Evolutionary conservation across 2,888 invertebrate species (phyloP).

Genomic region (Acronicta psi): DNA sequence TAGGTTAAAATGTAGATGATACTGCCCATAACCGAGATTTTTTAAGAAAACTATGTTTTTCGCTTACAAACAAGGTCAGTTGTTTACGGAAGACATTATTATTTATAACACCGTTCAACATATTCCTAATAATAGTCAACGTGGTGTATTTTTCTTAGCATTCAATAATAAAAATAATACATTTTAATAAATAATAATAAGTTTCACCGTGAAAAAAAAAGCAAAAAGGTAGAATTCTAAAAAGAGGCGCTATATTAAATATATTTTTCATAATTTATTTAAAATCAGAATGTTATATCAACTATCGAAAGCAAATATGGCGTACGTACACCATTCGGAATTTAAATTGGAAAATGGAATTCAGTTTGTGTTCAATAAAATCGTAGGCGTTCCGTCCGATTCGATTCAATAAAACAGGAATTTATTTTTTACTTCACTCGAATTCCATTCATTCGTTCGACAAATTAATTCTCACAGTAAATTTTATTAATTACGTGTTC

Average conservation of each 20-base stretch:
- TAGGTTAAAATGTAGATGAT: constrained; percentile 8
- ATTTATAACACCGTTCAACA: constrained; percentile 6
- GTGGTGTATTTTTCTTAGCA: neutral
- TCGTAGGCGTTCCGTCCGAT: constrained; percentile 23
- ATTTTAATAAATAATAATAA: too few species aligned
- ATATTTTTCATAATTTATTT: constrained; percentile 14
- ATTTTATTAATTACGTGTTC: constrained; percentile 17
- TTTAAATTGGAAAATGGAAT: constrained; percentile 29
- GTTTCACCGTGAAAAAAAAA: too few species aligned
- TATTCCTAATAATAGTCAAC: neutral
- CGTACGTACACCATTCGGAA: constrained; percentile 12
- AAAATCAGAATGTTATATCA: too few species aligned
- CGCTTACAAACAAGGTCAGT: constrained; percentile 15
- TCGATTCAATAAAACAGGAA: constrained; percentile 7
- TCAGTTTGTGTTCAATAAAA: constrained; percentile 10
- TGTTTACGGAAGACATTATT: neutral
- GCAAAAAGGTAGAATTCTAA: too few species aligned
- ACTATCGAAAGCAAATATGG: constrained; percentile 14
- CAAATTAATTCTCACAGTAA: constrained; percentile 15
- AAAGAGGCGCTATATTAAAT: too few species aligned
- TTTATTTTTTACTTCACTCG: constrained; percentile 30
- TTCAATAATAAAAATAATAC: too few species aligned
- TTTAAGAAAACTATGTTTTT: constrained; percentile 16
- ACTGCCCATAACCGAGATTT: constrained; percentile 1
- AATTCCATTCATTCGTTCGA: constrained; percentile 14